phyloP scores from a whole-genome alignment of 2,113 vertebrate genomes.

The Lontra canadensis region DNA sequence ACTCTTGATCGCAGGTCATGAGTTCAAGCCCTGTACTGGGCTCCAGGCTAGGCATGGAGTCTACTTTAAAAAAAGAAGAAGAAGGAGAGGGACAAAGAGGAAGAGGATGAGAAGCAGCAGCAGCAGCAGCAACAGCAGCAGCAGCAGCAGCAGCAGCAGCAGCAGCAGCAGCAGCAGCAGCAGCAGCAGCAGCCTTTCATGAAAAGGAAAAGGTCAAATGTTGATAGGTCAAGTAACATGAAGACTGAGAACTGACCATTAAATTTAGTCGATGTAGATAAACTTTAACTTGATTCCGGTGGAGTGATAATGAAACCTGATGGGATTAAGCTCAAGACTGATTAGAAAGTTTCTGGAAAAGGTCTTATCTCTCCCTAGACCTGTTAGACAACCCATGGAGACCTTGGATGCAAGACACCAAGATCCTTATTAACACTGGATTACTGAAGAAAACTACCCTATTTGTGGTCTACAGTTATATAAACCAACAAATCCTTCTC shows the following conservation, averaged over 20 bases:
- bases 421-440: background rate
- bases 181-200: background rate
- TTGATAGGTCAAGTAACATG: background rate
- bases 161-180: too few relatives aligned
- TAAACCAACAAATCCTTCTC: background rate
- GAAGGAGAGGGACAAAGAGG: too few relatives aligned
- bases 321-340: background rate
- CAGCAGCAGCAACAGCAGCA: too few relatives aligned
- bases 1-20: background rate
- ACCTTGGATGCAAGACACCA: background rate
- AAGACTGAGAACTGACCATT: background rate
- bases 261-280: background rate
- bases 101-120: background rate
- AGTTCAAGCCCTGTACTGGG: background rate
- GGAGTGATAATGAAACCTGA: background rate
- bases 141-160: too few relatives aligned
- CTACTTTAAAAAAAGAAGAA: background rate
- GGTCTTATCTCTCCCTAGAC: background rate
- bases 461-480: background rate
- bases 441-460: slow-evolving; percentile 1
- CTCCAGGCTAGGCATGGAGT: background rate
- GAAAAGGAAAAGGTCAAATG: background rate
- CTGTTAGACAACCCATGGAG: background rate
- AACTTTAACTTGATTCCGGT: background rate
- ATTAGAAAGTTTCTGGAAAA: background rate